These are phyloP conservation scores for Perizoma affinitatum DNA, from an alignment of 2,888 invertebrate genomes.

Conservation along the genomic window DNA sequence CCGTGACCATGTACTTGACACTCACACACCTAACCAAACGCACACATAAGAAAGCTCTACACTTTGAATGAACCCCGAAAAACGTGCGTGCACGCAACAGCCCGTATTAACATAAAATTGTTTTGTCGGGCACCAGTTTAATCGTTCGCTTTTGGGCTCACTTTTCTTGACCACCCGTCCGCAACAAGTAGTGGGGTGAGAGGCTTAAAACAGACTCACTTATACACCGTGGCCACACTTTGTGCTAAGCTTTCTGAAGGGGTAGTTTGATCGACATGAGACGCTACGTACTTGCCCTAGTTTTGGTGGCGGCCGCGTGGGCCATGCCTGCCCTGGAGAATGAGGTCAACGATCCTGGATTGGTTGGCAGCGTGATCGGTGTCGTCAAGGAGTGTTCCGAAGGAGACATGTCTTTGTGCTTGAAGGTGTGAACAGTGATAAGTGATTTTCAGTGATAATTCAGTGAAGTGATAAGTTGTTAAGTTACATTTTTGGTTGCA, in stretches of 20 bases:
- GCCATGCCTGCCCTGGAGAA: slow-evolving; percentile 81
- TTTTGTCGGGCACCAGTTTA: slow-evolving; percentile 70
- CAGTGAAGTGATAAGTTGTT: slow-evolving; percentile 45
- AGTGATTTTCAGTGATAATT: slow-evolving; percentile 22
- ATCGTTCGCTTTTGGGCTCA: slow-evolving; percentile 74
- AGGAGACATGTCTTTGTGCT: slow-evolving; percentile 87
- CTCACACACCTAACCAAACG: slow-evolving; percentile 34
- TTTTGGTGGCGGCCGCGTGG: slow-evolving; percentile 76
- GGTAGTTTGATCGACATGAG: slow-evolving; percentile 76
- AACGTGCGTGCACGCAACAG: slow-evolving; percentile 64
- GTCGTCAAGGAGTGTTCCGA: slow-evolving; percentile 89
- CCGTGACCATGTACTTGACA: slow-evolving; percentile 44
- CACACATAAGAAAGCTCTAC: slow-evolving; percentile 37
- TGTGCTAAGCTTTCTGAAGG: slow-evolving; percentile 74
- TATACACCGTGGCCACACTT: slow-evolving; percentile 74
- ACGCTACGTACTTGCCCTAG: slow-evolving; percentile 74
- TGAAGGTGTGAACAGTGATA: slow-evolving; percentile 84
- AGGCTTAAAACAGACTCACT: slow-evolving; percentile 76
- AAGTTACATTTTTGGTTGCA: slow-evolving; percentile 77
- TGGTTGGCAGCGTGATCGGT: slow-evolving; percentile 81
- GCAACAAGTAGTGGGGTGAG: slow-evolving; percentile 72
- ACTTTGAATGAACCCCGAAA: slow-evolving; percentile 62
- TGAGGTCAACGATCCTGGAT: slow-evolving; percentile 75
- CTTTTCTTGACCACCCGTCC: slow-evolving; percentile 67
- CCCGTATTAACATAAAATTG: slow-evolving; percentile 71